Percentiles rank a stretch among this genome's conserved stretches.
Evolutionary conservation across 2,797 vertebrate species (phyloP).

Genomic region (Bovichtus diacanthus): DNA sequence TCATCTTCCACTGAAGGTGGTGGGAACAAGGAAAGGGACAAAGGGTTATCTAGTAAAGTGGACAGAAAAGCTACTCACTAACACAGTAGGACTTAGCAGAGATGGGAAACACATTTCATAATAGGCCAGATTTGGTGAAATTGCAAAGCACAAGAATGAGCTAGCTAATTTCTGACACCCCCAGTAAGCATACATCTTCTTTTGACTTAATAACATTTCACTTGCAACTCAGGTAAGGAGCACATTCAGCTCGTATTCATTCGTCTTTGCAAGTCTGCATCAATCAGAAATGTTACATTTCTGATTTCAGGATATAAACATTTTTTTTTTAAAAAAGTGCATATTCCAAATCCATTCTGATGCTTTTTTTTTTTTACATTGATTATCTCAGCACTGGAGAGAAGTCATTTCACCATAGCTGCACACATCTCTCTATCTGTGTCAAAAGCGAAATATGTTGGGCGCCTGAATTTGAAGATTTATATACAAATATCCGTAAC

Average conservation of each 20-base stretch:
- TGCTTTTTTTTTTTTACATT: not conserved
- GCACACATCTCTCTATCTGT: not conserved
- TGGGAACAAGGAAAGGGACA: not conserved
- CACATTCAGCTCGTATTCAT: not conserved
- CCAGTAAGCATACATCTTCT: not conserved
- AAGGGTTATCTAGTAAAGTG: not conserved
- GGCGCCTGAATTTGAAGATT: not conserved
- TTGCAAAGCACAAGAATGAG: not conserved
- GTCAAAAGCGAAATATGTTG: not conserved
- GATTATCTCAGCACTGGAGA: not conserved
- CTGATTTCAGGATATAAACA: not conserved
- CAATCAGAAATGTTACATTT: not conserved
- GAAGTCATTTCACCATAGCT: not conserved
- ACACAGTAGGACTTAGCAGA: not conserved
- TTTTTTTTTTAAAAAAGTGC: not conserved
- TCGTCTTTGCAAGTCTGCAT: not conserved
- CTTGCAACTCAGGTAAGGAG: not conserved
- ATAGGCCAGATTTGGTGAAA: not conserved
- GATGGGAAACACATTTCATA: not conserved
- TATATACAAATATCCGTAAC: not conserved
- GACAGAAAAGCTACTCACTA: not conserved
- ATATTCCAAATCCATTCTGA: not conserved
- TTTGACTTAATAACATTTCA: no score
- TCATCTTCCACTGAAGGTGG: slow-evolving; percentile 82
- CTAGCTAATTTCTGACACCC: not conserved